Percentiles rank a stretch among this genome's conserved stretches.
These are phyloP conservation scores for Venturia canescens DNA, from an alignment of 1,140 invertebrate genomes.

Conservation along the genomic window DNA sequence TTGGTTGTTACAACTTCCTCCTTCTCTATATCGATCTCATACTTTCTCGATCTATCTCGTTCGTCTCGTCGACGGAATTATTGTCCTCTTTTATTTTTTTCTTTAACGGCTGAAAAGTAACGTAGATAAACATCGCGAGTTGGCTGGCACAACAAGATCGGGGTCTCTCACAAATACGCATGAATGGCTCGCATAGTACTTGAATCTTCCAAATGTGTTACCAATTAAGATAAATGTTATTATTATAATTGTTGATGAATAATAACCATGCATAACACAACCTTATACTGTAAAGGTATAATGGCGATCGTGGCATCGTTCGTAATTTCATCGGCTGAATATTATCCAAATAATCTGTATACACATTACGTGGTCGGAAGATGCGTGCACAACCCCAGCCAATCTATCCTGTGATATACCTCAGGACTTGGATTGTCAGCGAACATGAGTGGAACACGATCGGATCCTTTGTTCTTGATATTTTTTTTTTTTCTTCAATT, in stretches of 20 bases:
- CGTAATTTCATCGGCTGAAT: not conserved
- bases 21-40: too few species aligned
- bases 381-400: slow-evolving; percentile 17
- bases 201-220: slow-evolving; percentile 1
- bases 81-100: too few species aligned
- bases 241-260: slow-evolving; percentile 14
- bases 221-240: not conserved
- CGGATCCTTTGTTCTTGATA: not conserved
- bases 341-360: not conserved
- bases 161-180: slow-evolving; percentile 17
- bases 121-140: too few species aligned
- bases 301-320: slow-evolving; percentile 10
- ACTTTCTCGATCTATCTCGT: too few species aligned
- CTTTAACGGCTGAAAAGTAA: too few species aligned
- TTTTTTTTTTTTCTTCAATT: not conserved
- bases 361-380: slow-evolving; percentile 9
- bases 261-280: slow-evolving; percentile 13
- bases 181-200: slow-evolving; percentile 12
- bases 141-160: not conserved
- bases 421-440: slow-evolving; percentile 4
- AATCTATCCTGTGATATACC: slow-evolving; percentile 10
- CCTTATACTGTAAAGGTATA: slow-evolving; percentile 19
- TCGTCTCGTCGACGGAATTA: too few species aligned
- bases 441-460: not conserved
- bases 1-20: too few species aligned